Percentiles rank a stretch among this genome's conserved stretches.
phyloP scores from a whole-genome alignment of 2,113 vertebrate species.

The Toxotes jaculatrix region DNA sequence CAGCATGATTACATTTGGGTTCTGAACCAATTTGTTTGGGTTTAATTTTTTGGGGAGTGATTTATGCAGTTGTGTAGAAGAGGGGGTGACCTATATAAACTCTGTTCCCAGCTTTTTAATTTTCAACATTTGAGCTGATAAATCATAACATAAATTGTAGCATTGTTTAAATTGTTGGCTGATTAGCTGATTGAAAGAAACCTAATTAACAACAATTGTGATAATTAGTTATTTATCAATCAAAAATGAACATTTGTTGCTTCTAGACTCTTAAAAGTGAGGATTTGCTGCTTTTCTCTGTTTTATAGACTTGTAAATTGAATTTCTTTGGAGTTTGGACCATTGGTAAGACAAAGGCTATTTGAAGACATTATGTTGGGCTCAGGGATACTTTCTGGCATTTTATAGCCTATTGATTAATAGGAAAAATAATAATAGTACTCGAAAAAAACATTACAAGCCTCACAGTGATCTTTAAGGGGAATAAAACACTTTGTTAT shows the following conservation, averaged over 20 bases:
- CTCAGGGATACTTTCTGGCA: neutral
- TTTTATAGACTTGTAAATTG: neutral
- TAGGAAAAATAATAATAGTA: neutral
- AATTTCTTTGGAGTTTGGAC: neutral
- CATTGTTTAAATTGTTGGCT: too few species aligned
- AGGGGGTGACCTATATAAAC: neutral
- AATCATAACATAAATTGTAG: neutral
- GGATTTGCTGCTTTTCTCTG: neutral
- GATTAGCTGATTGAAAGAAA: too few species aligned
- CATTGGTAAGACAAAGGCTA: neutral
- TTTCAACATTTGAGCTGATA: neutral
- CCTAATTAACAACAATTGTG: too few species aligned
- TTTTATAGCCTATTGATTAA: neutral
- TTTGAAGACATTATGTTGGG: neutral
- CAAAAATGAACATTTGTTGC: neutral
- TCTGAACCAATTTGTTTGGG: slow-evolving; percentile 12
- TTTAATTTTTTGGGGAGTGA: slow-evolving; percentile 12
- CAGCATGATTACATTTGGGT: slow-evolving; percentile 6
- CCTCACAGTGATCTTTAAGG: neutral
- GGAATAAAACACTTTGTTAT: slow-evolving; percentile 7
- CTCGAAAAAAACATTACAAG: neutral
- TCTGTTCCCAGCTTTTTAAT: neutral
- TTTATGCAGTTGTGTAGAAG: neutral
- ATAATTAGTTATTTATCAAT: neutral
- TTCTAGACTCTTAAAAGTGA: neutral